A percentile compares a stretch with the other conserved stretches of the same genome.
Conservation (phyloP, 1,140 invertebrate genomes). For the Streblospio benedicti region DNA sequence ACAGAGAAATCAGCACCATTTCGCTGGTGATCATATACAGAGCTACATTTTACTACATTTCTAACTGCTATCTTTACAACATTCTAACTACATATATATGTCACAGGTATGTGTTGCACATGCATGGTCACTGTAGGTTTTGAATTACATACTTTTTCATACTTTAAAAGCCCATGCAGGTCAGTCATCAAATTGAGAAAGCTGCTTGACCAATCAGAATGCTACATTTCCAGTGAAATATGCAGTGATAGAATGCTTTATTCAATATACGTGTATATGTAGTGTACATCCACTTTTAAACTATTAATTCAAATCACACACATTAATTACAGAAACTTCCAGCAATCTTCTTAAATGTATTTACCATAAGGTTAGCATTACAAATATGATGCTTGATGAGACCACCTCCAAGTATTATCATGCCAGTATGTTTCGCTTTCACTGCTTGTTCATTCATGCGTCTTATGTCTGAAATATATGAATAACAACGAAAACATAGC, state of each 20-base stretch:
- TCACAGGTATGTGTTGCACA: too few relatives aligned
- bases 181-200: too few relatives aligned
- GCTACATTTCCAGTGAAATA: too few relatives aligned
- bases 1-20: constrained; percentile 97
- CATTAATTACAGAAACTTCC: not conserved
- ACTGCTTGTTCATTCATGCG: constrained; percentile 91
- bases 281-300: too few relatives aligned
- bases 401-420: constrained; percentile 94
- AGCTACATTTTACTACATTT: constrained; percentile 2
- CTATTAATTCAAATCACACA: not conserved
- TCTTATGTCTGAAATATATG: constrained; percentile 63
- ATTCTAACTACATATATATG: too few relatives aligned
- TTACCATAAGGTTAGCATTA: constrained; percentile 50
- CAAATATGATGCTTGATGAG: constrained; percentile 99
- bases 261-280: too few relatives aligned
- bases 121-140: too few relatives aligned
- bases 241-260: too few relatives aligned
- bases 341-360: constrained; percentile 3
- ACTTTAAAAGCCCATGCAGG: too few relatives aligned
- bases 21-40: constrained; percentile 61
- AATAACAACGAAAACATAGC: not conserved
- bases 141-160: too few relatives aligned
- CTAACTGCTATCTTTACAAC: too few relatives aligned
- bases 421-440: constrained; percentile 83
- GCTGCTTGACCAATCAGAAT: too few relatives aligned